These are phyloP conservation scores for Sebastes taczanowskii DNA, from an alignment of 2,797 vertebrate genomes.

Conservation along the genomic window DNA sequence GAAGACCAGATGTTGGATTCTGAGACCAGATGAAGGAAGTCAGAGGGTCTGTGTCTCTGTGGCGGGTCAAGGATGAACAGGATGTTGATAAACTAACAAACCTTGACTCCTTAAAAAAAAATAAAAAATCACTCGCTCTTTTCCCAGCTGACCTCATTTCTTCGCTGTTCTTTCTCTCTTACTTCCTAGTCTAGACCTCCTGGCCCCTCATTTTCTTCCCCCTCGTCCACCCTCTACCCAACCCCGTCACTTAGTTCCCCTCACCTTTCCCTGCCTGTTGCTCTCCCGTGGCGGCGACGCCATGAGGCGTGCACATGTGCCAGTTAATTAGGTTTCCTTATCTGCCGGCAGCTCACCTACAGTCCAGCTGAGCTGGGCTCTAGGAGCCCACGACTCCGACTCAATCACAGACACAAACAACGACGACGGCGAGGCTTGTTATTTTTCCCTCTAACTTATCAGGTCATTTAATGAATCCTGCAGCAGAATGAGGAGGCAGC, in stretches of 20 bases:
- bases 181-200: not conserved
- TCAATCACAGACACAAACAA: not conserved
- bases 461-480: constrained; percentile 1
- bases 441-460: constrained; percentile 14
- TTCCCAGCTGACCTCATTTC: constrained; percentile 3
- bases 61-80: constrained; percentile 67
- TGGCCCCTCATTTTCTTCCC: not conserved
- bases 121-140: too few relatives aligned
- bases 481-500: not conserved
- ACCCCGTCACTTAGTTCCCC: not conserved
- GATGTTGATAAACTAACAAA: constrained; percentile 69
- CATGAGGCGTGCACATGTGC: constrained; percentile 47
- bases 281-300: not conserved
- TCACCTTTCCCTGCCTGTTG: constrained; percentile 27
- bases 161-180: not conserved
- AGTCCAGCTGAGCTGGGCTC: not conserved
- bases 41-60: constrained; percentile 34
- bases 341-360: constrained; percentile 41
- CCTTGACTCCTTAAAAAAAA: constrained; percentile 15
- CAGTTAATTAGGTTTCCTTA: constrained; percentile 43
- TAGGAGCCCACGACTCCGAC: not conserved
- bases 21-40: constrained; percentile 56
- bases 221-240: not conserved
- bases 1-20: constrained; percentile 64
- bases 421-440: not conserved